Evolutionary conservation across 1,140 invertebrate species (phyloP).

Genomic region (Phocides pigmalion): DNA sequence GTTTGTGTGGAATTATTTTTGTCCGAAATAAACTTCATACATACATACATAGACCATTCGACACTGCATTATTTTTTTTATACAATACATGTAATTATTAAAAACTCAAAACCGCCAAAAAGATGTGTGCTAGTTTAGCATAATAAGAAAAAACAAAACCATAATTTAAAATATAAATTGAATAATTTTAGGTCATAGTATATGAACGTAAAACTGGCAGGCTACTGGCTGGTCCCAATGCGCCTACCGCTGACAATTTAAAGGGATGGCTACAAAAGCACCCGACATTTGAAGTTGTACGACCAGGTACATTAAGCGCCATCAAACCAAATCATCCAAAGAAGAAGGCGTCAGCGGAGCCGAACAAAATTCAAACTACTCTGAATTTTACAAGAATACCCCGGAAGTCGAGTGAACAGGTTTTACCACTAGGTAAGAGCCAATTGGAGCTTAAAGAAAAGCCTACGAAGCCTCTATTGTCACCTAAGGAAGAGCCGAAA

Average conservation of each 20-base stretch:
- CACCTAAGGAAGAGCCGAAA: slow-evolving; percentile 61
- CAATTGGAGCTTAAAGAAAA: slow-evolving; percentile 49
- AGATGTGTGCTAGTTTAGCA: slow-evolving; percentile 6
- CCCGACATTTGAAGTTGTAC: slow-evolving; percentile 93
- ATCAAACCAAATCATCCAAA: slow-evolving; percentile 67
- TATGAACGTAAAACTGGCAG: slow-evolving; percentile 91
- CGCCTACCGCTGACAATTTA: slow-evolving; percentile 90
- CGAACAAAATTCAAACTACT: slow-evolving; percentile 78
- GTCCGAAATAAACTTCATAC: too few species aligned
- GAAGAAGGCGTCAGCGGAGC: slow-evolving; percentile 55
- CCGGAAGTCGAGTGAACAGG: slow-evolving; percentile 52
- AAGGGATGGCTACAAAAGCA: slow-evolving; percentile 93
- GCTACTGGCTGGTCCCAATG: slow-evolving; percentile 89
- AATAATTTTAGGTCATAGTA: slow-evolving; percentile 87
- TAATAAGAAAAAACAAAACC: neutral
- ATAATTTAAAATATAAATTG: neutral
- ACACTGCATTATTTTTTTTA: too few species aligned
- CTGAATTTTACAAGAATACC: slow-evolving; percentile 75
- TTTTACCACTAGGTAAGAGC: slow-evolving; percentile 33
- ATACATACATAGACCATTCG: too few species aligned
- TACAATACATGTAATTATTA: too few species aligned
- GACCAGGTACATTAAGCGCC: slow-evolving; percentile 84
- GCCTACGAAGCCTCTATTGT: slow-evolving; percentile 44
- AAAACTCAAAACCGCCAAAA: too few species aligned
- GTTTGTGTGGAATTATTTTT: too few species aligned